phyloP scores from a whole-genome alignment of 2,113 vertebrate genomes.

The Atherinomorus stipes region DNA sequence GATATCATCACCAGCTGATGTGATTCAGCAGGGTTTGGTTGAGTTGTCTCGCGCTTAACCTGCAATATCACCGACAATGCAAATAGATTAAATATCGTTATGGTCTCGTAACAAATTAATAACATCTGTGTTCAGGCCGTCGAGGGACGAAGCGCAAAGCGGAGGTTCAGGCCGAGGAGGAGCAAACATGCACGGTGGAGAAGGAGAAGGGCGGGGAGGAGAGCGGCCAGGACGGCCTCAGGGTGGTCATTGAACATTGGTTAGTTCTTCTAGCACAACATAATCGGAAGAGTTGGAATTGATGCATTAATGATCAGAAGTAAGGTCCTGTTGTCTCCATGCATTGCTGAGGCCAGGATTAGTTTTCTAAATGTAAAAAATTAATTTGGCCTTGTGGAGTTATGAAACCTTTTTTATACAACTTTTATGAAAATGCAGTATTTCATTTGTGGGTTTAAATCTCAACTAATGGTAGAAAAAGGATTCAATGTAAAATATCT shows the following conservation, averaged over 20 bases:
- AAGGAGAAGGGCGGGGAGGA: conserved; percentile 36
- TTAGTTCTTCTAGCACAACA: conserved; percentile 53
- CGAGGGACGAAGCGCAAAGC: conserved; percentile 78
- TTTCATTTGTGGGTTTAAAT: too few species aligned
- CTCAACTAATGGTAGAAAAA: too few species aligned
- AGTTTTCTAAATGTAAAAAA: too few species aligned
- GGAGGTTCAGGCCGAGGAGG: conserved; percentile 28
- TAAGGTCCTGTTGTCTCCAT: too few species aligned
- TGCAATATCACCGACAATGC: not conserved
- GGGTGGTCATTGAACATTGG: conserved; percentile 92
- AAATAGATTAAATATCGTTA: not conserved
- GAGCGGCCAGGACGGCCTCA: conserved; percentile 46
- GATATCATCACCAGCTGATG: not conserved
- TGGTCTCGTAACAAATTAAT: not conserved
- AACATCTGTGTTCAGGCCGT: conserved; percentile 53
- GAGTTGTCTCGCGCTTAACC: not conserved
- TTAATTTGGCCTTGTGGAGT: too few species aligned
- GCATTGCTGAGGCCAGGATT: too few species aligned
- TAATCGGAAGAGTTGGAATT: not conserved
- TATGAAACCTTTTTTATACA: too few species aligned
- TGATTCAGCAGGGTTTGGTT: not conserved
- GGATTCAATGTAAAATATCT: too few species aligned
- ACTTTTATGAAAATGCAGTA: too few species aligned
- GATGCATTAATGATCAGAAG: not conserved
- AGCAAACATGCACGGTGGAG: conserved; percentile 38